Evolutionary conservation across 2,888 invertebrate genomes (phyloP), one percentile per base, ranked within the genome.

Genomic region (Lithophane semibrunnea): DNA sequence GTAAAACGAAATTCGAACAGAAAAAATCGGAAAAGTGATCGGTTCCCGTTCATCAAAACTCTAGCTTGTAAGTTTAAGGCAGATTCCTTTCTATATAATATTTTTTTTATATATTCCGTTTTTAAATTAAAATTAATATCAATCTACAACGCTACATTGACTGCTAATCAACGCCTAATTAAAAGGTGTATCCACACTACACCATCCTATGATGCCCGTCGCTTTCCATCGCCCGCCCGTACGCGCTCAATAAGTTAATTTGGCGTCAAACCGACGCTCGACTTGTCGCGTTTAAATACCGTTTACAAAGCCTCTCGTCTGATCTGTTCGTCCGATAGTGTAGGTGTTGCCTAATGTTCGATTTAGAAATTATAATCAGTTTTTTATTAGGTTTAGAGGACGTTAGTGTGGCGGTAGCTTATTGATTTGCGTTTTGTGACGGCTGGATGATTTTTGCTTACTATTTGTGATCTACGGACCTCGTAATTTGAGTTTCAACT

Each of bases 221-320:
- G 82, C 76, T 88, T 84, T 83, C 83, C 87, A 58, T 75, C 80
- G 86, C 73, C 88, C 88, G 86, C 84, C 88, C 88, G 88, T 86
- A 85, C 79, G 79, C 85, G 79, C 87, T 90, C 92, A 91, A 92
- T 93, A 91, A 92, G 93, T 91, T 93, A 94, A 94, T 94, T 92
- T 89, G 91, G 91, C 93, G 93, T 94, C 93, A 94, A 93, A 91
- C 86, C 89, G 86, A 83, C 90, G 83, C 84, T 85, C 84, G 88
- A 85, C 87, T 88, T 88, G 89, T 88, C 88, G 89, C 89, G 87
- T 77, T 78, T 84, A 68, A 82, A 85, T 84, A 80, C 80, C 80
- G 83, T 85, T 80, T 82, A 82, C 86, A 82, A 79, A 75, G 69
- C 82, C 76, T 79, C 83, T 72, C 77, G 75, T 47, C 85, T 68